phyloP scores from a whole-genome alignment of 2,888 invertebrate species.

The Trachelus troglodyta region DNA sequence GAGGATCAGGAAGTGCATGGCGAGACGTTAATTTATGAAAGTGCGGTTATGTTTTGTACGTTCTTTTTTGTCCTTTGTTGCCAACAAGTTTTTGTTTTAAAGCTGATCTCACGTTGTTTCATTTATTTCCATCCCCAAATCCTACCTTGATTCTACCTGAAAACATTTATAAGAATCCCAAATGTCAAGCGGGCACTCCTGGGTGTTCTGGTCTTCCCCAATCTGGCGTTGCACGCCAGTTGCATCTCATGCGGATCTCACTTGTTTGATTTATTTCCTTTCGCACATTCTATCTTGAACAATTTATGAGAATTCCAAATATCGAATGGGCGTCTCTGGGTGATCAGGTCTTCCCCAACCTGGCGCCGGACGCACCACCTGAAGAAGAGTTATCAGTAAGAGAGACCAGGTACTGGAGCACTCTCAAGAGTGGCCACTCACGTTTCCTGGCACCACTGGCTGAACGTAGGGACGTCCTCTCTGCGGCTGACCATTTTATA shows the following conservation, averaged over 20 bases:
- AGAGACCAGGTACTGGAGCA: slow-evolving; percentile 83
- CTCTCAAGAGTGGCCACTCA: slow-evolving; percentile 82
- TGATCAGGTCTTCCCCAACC: slow-evolving; percentile 52
- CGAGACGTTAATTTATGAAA: slow-evolving; percentile 13
- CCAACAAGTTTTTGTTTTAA: slow-evolving; percentile 70
- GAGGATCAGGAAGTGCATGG: not conserved
- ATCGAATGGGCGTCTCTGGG: slow-evolving; percentile 1
- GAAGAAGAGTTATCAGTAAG: slow-evolving; percentile 80
- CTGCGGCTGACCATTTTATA: slow-evolving; percentile 80
- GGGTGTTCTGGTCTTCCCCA: not conserved
- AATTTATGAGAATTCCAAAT: slow-evolving; percentile 51
- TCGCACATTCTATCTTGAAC: slow-evolving; percentile 27
- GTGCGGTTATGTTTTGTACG: slow-evolving; percentile 50
- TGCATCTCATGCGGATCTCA: not conserved
- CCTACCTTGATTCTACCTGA: not conserved
- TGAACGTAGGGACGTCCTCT: slow-evolving; percentile 81
- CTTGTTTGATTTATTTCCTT: not conserved
- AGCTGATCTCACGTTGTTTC: slow-evolving; percentile 49
- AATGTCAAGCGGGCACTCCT: not conserved
- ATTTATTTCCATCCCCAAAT: slow-evolving; percentile 38
- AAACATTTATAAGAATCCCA: not conserved
- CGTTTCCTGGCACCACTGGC: slow-evolving; percentile 81
- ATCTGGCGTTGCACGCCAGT: not conserved
- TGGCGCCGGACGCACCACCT: slow-evolving; percentile 73
- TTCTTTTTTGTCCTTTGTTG: slow-evolving; percentile 57